Evolutionary conservation across 2,888 invertebrate species (phyloP).

Genomic region (Sycophila texana): DNA sequence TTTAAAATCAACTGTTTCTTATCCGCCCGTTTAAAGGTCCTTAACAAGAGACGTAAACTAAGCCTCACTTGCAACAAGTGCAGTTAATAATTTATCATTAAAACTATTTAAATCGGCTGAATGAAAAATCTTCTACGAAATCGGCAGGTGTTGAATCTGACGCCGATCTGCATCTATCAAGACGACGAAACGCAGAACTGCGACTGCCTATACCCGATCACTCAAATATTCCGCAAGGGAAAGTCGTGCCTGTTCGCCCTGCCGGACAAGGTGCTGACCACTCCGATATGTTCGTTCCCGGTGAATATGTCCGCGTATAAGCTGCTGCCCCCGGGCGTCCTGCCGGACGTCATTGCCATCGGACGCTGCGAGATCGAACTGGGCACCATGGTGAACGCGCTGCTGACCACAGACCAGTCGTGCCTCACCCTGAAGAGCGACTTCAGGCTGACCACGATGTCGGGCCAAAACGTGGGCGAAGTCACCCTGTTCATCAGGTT

Average conservation of each 20-base stretch:
- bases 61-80: no score
- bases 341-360: constrained; percentile 81
- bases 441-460: constrained; percentile 78
- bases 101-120: no score
- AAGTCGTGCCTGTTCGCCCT: constrained; percentile 84
- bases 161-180: constrained; percentile 80
- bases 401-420: constrained; percentile 73
- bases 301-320: constrained; percentile 79
- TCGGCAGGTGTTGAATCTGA: constrained; percentile 77
- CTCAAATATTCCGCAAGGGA: constrained; percentile 79
- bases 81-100: no score
- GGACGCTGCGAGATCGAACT: constrained; percentile 80
- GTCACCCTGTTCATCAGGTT: constrained; percentile 80
- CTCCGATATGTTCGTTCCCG: constrained; percentile 78
- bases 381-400: constrained; percentile 79
- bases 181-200: constrained; percentile 76
- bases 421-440: constrained; percentile 81
- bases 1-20: no score
- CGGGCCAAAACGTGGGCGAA: constrained; percentile 78
- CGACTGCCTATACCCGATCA: constrained; percentile 72
- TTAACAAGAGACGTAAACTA: no score
- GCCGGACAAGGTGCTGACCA: constrained; percentile 77
- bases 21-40: no score
- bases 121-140: no score
- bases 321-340: constrained; percentile 79